Percentiles rank a stretch among this genome's conserved stretches.
These are phyloP conservation scores for Oryzias javanicus DNA, from an alignment of 2,113 vertebrate genomes.

Conservation along the genomic window DNA sequence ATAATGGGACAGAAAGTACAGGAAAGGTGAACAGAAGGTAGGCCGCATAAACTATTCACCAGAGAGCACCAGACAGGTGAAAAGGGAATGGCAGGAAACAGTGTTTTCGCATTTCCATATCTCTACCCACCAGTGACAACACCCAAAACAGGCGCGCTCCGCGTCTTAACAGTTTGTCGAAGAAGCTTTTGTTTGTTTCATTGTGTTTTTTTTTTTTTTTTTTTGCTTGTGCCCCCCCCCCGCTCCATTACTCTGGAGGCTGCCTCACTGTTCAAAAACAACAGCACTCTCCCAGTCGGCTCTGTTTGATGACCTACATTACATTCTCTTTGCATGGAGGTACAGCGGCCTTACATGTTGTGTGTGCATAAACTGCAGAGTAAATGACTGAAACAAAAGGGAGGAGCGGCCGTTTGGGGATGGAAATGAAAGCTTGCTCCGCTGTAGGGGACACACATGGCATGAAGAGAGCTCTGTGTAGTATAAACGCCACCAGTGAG, in stretches of 20 bases:
- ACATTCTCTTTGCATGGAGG: conserved; percentile 70
- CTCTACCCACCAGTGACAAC: conserved; percentile 58
- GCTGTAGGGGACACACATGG: conserved; percentile 39
- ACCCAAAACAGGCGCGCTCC: conserved; percentile 63
- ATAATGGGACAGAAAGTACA: conserved; percentile 69
- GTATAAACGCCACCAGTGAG: conserved; percentile 56
- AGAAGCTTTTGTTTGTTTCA: conserved; percentile 75
- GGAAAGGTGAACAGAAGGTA: conserved; percentile 59
- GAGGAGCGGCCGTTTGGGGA: conserved; percentile 45
- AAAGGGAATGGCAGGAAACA: conserved; percentile 51
- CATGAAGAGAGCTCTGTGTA: conserved; percentile 52
- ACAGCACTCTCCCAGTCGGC: conserved; percentile 59
- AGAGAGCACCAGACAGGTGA: conserved; percentile 55
- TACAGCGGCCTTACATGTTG: conserved; percentile 66
- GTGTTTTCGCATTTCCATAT: conserved; percentile 51
- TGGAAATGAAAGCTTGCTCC: conserved; percentile 56
- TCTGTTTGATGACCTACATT: conserved; percentile 78
- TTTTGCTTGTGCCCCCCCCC: conserved; percentile 44
- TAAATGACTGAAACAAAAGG: conserved; percentile 70
- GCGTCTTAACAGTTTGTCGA: conserved; percentile 73
- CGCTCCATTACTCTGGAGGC: conserved; percentile 62
- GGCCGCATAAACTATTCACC: conserved; percentile 76
- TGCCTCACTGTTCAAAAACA: conserved; percentile 63
- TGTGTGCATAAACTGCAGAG: conserved; percentile 63
- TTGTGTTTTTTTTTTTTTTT: conserved; percentile 54